Percentiles rank a stretch among this genome's conserved stretches.
Conservation (phyloP, 30 jellyfish, hydroid and myxozoan genomes). For the Pelagia noctiluca region DNA sequence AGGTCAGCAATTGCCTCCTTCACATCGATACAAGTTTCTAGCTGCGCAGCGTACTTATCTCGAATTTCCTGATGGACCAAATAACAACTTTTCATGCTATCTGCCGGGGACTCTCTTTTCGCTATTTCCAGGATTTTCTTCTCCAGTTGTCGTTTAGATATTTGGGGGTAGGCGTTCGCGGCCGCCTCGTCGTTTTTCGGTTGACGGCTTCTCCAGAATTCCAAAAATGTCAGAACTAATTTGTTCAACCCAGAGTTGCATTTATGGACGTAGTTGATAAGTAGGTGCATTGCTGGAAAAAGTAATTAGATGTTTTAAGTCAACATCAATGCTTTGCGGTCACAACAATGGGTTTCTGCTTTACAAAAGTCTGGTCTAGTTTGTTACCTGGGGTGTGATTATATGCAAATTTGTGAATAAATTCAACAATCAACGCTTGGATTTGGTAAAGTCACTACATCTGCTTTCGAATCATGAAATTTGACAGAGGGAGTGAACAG, state of each 20-base stretch:
- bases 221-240: slow-evolving; percentile 55
- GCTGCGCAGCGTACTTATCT: slow-evolving; percentile 44
- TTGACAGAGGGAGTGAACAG: too few relatives aligned
- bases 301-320: not conserved
- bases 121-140: slow-evolving; percentile 76
- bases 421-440: not conserved
- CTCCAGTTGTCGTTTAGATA: slow-evolving; percentile 84
- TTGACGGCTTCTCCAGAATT: slow-evolving; percentile 63
- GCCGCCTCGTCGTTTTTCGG: slow-evolving; percentile 8
- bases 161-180: slow-evolving; percentile 36
- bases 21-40: slow-evolving; percentile 6
- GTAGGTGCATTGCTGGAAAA: slow-evolving; percentile 81
- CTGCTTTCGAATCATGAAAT: not conserved
- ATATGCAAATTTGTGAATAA: not conserved
- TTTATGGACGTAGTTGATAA: slow-evolving; percentile 77
- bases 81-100: slow-evolving; percentile 58
- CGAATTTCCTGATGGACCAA: slow-evolving; percentile 61
- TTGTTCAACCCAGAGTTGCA: slow-evolving; percentile 68
- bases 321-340: not conserved
- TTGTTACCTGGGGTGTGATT: not conserved
- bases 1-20: too few relatives aligned
- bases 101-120: slow-evolving; percentile 40
- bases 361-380: not conserved
- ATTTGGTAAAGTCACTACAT: not conserved
- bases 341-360: not conserved